These are phyloP conservation scores for Smutsia gigantea DNA, from an alignment of 2,797 vertebrate species.

Conservation along the genomic window DNA sequence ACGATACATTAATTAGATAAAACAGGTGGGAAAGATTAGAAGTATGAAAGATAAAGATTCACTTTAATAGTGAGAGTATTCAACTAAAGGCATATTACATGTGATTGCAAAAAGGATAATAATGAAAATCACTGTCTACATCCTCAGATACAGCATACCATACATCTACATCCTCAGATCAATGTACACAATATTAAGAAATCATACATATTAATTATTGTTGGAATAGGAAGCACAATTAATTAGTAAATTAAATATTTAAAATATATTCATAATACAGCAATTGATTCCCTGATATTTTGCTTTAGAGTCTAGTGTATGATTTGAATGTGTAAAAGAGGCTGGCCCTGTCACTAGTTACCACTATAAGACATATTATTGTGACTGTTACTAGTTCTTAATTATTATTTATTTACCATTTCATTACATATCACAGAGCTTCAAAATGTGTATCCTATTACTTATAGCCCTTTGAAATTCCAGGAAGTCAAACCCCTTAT, in stretches of 20 bases:
- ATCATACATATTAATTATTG: background rate
- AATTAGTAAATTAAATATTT: conserved; percentile 25
- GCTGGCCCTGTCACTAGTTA: background rate
- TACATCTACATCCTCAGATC: too few species aligned
- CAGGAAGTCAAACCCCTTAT: background rate
- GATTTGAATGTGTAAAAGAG: background rate
- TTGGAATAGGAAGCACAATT: background rate
- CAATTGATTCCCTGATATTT: conserved; percentile 13
- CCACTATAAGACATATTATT: background rate
- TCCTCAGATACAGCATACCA: background rate
- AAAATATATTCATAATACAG: background rate
- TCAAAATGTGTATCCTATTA: background rate
- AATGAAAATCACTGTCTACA: background rate
- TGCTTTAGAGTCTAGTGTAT: background rate
- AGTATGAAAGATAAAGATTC: background rate
- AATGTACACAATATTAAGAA: background rate
- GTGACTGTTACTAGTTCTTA: background rate
- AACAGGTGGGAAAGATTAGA: background rate
- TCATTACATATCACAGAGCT: background rate
- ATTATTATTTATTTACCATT: conserved; percentile 6
- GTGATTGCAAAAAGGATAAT: background rate
- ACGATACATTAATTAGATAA: conserved; percentile 24
- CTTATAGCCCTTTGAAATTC: background rate
- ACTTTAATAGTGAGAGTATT: background rate
- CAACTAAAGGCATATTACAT: background rate